Conservation (phyloP, 1,140 invertebrate species). For the Drosophila parabipectinata region DNA sequence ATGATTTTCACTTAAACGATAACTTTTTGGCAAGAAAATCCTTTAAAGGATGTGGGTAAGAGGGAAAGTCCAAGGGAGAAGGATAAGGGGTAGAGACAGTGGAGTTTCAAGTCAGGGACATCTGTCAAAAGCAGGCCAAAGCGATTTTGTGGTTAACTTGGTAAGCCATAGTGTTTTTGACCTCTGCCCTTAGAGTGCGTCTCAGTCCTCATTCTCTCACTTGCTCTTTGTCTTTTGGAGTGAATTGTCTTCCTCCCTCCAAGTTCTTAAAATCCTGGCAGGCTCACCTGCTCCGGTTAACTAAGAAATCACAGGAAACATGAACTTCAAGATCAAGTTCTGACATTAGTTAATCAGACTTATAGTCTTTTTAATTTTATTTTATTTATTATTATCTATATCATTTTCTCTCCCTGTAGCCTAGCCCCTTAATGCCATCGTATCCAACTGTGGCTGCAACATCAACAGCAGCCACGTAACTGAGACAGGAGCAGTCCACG, state of each 20-base stretch:
- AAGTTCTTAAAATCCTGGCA: neutral
- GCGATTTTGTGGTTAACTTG: constrained; percentile 53
- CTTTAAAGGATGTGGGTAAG: constrained; percentile 22
- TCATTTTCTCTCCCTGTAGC: neutral
- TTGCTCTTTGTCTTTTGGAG: neutral
- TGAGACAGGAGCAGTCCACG: constrained; percentile 64
- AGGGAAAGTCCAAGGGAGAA: constrained; percentile 7
- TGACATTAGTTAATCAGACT: too few relatives aligned
- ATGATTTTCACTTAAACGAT: constrained; percentile 51
- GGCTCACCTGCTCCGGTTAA: constrained; percentile 8
- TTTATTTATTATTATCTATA: too few relatives aligned
- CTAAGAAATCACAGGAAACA: constrained; percentile 3
- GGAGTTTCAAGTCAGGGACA: constrained; percentile 30
- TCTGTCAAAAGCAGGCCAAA: constrained; percentile 56
- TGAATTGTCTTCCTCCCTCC: neutral
- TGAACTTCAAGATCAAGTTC: too few relatives aligned
- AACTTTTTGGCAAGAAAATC: constrained; percentile 49
- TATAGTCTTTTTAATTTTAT: too few relatives aligned
- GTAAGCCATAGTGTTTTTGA: constrained; percentile 55
- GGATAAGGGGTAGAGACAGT: constrained; percentile 6
- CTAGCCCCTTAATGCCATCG: neutral
- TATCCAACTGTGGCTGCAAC: constrained; percentile 54
- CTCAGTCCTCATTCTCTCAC: neutral
- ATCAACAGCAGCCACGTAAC: constrained; percentile 47
- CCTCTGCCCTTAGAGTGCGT: constrained; percentile 22